A percentile compares a stretch with the other conserved stretches of the same genome.
These are phyloP conservation scores for Myxocyprinus asiaticus DNA, from an alignment of 2,113 vertebrate species.

Conservation along the genomic window DNA sequence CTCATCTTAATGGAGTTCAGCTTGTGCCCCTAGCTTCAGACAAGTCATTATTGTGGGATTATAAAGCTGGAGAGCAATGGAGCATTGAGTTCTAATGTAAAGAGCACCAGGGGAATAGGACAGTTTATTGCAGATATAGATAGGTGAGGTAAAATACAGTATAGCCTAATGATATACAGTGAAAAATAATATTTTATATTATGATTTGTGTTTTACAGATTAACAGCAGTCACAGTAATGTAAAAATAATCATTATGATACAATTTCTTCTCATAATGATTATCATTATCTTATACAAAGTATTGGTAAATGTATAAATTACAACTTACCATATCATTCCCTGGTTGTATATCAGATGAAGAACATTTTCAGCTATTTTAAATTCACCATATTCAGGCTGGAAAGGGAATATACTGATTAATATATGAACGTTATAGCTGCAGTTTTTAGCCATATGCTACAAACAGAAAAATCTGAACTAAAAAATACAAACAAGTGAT, in stretches of 20 bases:
- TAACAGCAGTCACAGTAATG: background rate
- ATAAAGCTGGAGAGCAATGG: constrained; percentile 27
- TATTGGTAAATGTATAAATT: background rate
- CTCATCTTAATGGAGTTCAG: background rate
- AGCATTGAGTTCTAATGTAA: constrained; percentile 14
- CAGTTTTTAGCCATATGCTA: background rate
- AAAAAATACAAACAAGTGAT: too few species aligned
- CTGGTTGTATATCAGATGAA: constrained; percentile 98
- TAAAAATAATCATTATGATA: background rate
- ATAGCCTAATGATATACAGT: background rate
- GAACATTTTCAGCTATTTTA: constrained; percentile 97
- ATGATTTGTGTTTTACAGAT: background rate
- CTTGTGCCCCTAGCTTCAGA: too few species aligned
- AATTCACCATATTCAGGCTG: constrained; percentile 99
- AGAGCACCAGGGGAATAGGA: background rate
- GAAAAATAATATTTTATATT: background rate
- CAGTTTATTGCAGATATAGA: constrained; percentile 4
- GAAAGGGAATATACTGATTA: constrained; percentile 50
- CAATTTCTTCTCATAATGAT: background rate
- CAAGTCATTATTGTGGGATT: constrained; percentile 35
- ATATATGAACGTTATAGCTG: too few species aligned
- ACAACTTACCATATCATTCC: constrained; percentile 95
- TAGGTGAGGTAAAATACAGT: background rate
- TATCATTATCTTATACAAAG: background rate
- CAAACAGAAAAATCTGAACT: background rate